A percentile compares a stretch with the other conserved stretches of the same genome.
Conservation (phyloP, 1,140 invertebrate genomes). For the Zaprionus taronus region DNA sequence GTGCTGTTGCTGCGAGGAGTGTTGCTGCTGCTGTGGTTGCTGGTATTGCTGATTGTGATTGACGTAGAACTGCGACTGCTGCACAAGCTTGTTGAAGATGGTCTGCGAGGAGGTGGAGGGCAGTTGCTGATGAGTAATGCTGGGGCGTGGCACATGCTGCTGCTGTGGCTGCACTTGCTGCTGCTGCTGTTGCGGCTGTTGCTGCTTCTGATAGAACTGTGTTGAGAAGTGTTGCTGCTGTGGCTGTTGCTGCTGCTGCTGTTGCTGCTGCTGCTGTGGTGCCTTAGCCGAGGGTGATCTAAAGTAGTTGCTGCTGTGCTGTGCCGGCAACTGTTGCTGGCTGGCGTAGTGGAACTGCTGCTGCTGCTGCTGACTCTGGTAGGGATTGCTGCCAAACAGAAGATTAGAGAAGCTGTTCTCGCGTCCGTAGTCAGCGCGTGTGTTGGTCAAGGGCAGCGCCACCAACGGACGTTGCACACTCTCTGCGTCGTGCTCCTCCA, state of each 20-base stretch:
- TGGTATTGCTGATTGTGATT: slow-evolving; percentile 84
- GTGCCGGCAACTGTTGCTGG: slow-evolving; percentile 70
- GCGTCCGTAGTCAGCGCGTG: slow-evolving; percentile 64
- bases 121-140: slow-evolving; percentile 67
- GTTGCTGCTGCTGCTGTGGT: slow-evolving; percentile 68
- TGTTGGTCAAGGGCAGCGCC: slow-evolving; percentile 84
- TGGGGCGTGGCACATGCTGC: slow-evolving; percentile 46
- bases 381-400: slow-evolving; percentile 48
- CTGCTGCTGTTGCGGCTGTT: slow-evolving; percentile 65
- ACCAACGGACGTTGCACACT: slow-evolving; percentile 87
- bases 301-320: slow-evolving; percentile 64
- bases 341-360: slow-evolving; percentile 40
- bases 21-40: slow-evolving; percentile 53
- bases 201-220: slow-evolving; percentile 56
- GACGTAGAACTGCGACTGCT: slow-evolving; percentile 84
- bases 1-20: slow-evolving; percentile 25
- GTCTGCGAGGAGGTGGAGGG: slow-evolving; percentile 61
- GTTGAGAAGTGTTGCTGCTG: slow-evolving; percentile 44
- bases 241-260: slow-evolving; percentile 66
- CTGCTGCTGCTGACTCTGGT: slow-evolving; percentile 21
- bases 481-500: slow-evolving; percentile 85
- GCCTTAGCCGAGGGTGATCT: slow-evolving; percentile 16
- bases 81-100: slow-evolving; percentile 73
- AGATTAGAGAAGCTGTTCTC: slow-evolving; percentile 62
- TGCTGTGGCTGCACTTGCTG: slow-evolving; percentile 65